Percentiles rank a stretch among this genome's conserved stretches.
Evolutionary conservation across 2,888 invertebrate genomes (phyloP).

Genomic region (Pasiphila rectangulata): DNA sequence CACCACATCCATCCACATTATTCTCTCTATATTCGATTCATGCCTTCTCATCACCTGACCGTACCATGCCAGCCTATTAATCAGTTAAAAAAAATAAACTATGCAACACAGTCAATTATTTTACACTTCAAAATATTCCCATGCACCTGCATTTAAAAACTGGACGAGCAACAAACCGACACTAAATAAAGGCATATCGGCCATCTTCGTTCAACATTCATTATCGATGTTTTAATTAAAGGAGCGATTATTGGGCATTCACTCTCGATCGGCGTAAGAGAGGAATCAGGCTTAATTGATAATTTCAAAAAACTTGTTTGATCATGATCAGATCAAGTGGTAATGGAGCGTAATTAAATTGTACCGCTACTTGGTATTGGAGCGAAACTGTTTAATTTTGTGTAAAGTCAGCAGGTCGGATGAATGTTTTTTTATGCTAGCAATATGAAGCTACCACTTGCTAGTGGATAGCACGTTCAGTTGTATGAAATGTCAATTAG

Average conservation of each 20-base stretch:
- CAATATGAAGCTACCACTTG: too few relatives aligned
- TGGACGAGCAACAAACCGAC: conserved; percentile 1
- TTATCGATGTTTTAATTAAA: conserved; percentile 51
- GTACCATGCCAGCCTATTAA: too few relatives aligned
- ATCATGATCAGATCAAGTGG: conserved; percentile 1
- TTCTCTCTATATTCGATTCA: too few relatives aligned
- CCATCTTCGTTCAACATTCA: conserved; percentile 30
- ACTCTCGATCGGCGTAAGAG: conserved; percentile 12
- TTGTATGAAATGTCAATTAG: too few relatives aligned
- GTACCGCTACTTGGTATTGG: background rate
- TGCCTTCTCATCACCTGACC: too few relatives aligned
- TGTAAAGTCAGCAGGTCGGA: background rate
- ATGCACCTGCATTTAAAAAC: conserved; percentile 8
- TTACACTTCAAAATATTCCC: conserved; percentile 2
- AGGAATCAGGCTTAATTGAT: conserved; percentile 9
- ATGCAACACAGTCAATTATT: too few relatives aligned
- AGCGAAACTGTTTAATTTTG: background rate
- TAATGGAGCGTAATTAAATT: conserved; percentile 4
- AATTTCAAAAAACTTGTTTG: conserved; percentile 11
- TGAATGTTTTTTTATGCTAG: too few relatives aligned
- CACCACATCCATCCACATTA: too few relatives aligned
- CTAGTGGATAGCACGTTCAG: too few relatives aligned
- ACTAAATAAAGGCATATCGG: conserved; percentile 18
- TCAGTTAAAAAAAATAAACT: too few relatives aligned
- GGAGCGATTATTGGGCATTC: conserved; percentile 28